phyloP scores from a whole-genome alignment of 2,888 invertebrate genomes.

The Drosophila longiperda region DNA sequence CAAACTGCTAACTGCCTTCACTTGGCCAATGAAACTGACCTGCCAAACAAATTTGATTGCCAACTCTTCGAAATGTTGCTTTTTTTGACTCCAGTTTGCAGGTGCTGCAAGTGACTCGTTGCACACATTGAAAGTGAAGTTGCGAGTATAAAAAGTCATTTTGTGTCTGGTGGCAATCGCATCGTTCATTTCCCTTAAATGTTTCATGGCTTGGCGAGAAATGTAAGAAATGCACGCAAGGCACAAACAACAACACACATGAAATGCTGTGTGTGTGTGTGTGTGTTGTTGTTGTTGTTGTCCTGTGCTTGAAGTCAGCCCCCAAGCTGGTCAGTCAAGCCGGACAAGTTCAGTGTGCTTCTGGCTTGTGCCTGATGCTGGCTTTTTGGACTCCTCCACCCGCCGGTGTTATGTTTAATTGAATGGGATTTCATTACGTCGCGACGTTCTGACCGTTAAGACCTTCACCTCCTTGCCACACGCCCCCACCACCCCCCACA shows the following conservation, averaged over 20 bases:
- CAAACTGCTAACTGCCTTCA: conserved; percentile 7
- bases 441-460: conserved; percentile 46
- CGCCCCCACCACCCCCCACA: neutral
- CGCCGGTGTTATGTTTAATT: conserved; percentile 74
- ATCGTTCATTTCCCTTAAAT: conserved; percentile 56
- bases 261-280: neutral
- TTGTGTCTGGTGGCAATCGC: conserved; percentile 46
- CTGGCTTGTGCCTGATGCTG: conserved; percentile 15
- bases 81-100: neutral
- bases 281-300: conserved; percentile 4
- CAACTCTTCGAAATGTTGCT: conserved; percentile 11
- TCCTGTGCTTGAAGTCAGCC: conserved; percentile 42
- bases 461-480: conserved; percentile 2
- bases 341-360: conserved; percentile 2
- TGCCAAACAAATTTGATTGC: conserved; percentile 28
- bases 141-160: conserved; percentile 65
- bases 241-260: conserved; percentile 4
- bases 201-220: conserved; percentile 29
- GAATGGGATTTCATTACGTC: conserved; percentile 78
- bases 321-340: conserved; percentile 39
- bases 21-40: conserved; percentile 22
- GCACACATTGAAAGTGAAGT: conserved; percentile 33
- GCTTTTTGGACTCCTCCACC: neutral
- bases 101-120: conserved; percentile 17
- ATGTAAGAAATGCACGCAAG: conserved; percentile 51